Conservation (phyloP, 2,797 vertebrate genomes). For the Mycteria americana region DNA sequence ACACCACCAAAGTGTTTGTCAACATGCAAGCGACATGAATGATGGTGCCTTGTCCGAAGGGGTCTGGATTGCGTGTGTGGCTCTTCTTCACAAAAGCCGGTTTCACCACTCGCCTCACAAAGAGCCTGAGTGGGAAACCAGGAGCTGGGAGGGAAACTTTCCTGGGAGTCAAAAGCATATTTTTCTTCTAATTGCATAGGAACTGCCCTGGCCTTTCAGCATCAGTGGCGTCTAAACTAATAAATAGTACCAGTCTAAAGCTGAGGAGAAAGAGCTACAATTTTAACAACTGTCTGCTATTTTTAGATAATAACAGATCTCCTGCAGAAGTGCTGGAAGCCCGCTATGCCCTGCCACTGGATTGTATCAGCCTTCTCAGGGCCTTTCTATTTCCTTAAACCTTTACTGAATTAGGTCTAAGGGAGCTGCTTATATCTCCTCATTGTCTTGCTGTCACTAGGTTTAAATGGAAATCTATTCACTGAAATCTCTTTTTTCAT, state of each 20-base stretch:
- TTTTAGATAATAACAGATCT: background rate
- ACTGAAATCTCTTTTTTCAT: background rate
- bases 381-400: background rate
- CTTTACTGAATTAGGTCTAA: background rate
- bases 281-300: background rate
- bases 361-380: background rate
- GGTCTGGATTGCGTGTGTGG: constrained; percentile 32
- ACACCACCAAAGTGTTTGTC: constrained; percentile 40
- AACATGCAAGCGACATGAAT: background rate
- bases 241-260: background rate
- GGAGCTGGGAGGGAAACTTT: background rate
- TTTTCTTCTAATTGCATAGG: constrained; percentile 12
- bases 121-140: background rate
- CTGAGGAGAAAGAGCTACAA: background rate
- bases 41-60: background rate
- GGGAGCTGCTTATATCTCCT: background rate
- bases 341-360: fast-evolving
- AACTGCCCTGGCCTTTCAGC: background rate
- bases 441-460: background rate
- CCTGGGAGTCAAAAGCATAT: background rate
- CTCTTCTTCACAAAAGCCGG: constrained; percentile 16
- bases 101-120: constrained; percentile 23
- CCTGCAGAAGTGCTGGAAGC: background rate
- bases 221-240: background rate
- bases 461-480: constrained; percentile 4